Conservation (phyloP, 2,888 invertebrate species). For the Scaptomyza polygonia region DNA sequence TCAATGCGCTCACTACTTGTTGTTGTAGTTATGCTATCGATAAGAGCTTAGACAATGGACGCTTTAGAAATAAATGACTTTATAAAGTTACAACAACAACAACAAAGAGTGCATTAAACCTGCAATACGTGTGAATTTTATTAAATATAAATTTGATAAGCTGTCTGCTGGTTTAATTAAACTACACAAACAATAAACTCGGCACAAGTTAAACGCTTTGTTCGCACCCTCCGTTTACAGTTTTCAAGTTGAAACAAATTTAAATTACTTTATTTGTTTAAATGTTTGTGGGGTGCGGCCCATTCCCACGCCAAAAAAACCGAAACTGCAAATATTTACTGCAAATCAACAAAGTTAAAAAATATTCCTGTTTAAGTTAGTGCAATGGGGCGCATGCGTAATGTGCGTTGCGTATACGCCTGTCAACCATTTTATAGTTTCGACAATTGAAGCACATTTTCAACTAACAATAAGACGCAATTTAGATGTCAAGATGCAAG, state of each 20-base stretch:
- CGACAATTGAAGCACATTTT: neutral
- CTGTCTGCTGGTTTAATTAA: slow-evolving; percentile 69
- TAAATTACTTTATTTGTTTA: slow-evolving; percentile 42
- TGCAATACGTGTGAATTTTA: slow-evolving; percentile 5
- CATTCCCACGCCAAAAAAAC: slow-evolving; percentile 62
- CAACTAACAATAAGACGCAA: slow-evolving; percentile 37
- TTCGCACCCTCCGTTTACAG: slow-evolving; percentile 11
- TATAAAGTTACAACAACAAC: neutral
- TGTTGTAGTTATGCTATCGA: slow-evolving; percentile 11
- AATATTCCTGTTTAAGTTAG: neutral
- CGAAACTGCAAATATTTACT: slow-evolving; percentile 61
- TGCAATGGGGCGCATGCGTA: slow-evolving; percentile 50
- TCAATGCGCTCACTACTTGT: neutral
- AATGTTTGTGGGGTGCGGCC: slow-evolving; percentile 56
- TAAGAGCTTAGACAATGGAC: slow-evolving; percentile 20
- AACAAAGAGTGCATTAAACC: slow-evolving; percentile 37
- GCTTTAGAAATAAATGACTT: slow-evolving; percentile 13
- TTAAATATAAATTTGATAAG: slow-evolving; percentile 26
- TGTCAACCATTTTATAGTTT: slow-evolving; percentile 40
- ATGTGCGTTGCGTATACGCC: slow-evolving; percentile 52
- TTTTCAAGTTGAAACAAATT: slow-evolving; percentile 61
- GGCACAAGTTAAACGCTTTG: slow-evolving; percentile 24
- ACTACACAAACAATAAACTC: slow-evolving; percentile 4
- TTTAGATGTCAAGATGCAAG: slow-evolving; percentile 32
- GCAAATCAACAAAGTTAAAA: slow-evolving; percentile 28